These are phyloP conservation scores for Mormyrus iriodes DNA, from an alignment of 2,113 vertebrate species.

Conservation along the genomic window DNA sequence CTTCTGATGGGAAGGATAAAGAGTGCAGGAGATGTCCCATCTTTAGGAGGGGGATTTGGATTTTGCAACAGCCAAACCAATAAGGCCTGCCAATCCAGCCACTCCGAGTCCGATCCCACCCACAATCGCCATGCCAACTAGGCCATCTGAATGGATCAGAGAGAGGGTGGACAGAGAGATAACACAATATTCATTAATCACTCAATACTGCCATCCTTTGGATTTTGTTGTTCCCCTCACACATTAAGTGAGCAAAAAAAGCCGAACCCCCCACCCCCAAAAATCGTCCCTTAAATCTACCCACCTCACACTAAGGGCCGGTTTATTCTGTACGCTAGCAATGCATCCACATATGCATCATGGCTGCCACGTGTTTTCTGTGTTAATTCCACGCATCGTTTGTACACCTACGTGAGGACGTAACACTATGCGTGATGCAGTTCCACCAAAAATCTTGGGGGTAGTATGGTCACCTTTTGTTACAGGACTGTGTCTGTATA, in stretches of 20 bases:
- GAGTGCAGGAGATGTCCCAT: slow-evolving; percentile 18
- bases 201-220: neutral
- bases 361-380: neutral
- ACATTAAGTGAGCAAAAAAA: neutral
- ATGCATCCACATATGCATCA: neutral
- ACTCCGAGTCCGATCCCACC: slow-evolving; percentile 79
- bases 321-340: neutral
- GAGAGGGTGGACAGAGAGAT: slow-evolving; percentile 9
- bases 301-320: neutral
- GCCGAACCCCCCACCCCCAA: neutral
- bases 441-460: neutral
- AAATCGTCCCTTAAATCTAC: neutral
- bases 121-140: slow-evolving; percentile 87
- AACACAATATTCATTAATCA: neutral
- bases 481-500: neutral
- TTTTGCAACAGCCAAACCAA: slow-evolving; percentile 79
- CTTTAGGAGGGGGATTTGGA: slow-evolving; percentile 72
- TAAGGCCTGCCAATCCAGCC: slow-evolving; percentile 77
- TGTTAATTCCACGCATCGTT: neutral
- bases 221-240: neutral
- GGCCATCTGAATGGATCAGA: slow-evolving; percentile 63
- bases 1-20: neutral
- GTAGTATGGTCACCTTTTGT: neutral
- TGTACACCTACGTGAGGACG: neutral
- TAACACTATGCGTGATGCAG: neutral